Evolutionary conservation across 2,888 invertebrate genomes (phyloP).

Genomic region (Craniophora ligustri): DNA sequence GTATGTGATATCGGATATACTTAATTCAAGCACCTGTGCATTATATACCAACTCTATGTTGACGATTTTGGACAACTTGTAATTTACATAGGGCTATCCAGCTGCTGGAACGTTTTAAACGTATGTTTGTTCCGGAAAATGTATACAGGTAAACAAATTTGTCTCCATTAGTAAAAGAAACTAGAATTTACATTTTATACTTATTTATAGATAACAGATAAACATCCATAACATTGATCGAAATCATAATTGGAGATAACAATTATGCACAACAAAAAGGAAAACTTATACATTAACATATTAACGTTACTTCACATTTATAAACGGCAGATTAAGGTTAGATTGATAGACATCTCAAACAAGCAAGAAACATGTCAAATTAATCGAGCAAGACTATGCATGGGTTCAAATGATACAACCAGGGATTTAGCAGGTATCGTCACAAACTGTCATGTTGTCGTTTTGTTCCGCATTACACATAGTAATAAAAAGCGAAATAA

Average conservation of each 20-base stretch:
- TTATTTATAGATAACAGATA: too few relatives aligned
- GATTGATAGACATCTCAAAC: slow-evolving; percentile 2
- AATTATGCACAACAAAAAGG: slow-evolving; percentile 13
- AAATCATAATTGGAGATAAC: slow-evolving; percentile 4
- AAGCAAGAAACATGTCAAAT: slow-evolving; percentile 35
- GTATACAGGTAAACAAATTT: too few relatives aligned
- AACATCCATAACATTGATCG: not conserved
- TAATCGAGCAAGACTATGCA: slow-evolving; percentile 31
- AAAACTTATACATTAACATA: slow-evolving; percentile 9
- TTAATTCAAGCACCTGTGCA: too few relatives aligned
- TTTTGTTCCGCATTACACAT: slow-evolving; percentile 26
- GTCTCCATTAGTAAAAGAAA: too few relatives aligned
- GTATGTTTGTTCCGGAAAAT: too few relatives aligned
- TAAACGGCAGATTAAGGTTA: slow-evolving; percentile 11
- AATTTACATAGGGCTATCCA: too few relatives aligned
- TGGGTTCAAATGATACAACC: slow-evolving; percentile 30
- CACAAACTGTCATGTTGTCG: slow-evolving; percentile 24
- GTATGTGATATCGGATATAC: too few relatives aligned
- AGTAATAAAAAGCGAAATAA: slow-evolving; percentile 44
- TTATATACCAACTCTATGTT: too few relatives aligned
- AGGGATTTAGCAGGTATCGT: slow-evolving; percentile 36
- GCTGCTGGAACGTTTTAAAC: too few relatives aligned
- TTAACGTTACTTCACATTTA: slow-evolving; percentile 20
- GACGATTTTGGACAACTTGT: too few relatives aligned
- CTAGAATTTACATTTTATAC: too few relatives aligned